Percentiles rank a stretch among this genome's conserved stretches.
Evolutionary conservation across 2,113 vertebrate species (phyloP).

Genomic region (Oryzias celebensis): DNA sequence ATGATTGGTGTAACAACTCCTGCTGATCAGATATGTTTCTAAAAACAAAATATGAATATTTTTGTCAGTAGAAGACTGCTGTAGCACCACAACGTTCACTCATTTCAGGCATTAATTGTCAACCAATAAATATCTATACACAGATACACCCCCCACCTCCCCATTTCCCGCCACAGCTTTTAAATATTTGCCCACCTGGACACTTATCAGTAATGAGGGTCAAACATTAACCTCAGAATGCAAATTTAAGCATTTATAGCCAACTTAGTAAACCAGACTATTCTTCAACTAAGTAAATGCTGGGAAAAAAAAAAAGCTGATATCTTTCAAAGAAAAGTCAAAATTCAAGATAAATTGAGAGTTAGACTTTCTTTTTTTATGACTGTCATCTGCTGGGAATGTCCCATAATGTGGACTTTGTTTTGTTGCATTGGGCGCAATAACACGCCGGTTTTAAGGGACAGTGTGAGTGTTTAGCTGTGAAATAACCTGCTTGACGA

Average conservation of each 20-base stretch:
- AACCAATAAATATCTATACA: constrained; percentile 3
- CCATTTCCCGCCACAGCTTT: constrained; percentile 3
- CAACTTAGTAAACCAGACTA: background rate
- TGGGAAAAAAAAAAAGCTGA: too few species aligned
- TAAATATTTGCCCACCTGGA: constrained; percentile 60
- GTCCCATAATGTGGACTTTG: constrained; percentile 72
- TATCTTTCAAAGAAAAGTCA: too few species aligned
- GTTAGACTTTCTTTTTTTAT: background rate
- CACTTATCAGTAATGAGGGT: constrained; percentile 63
- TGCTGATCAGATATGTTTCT: constrained; percentile 6
- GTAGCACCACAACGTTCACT: constrained; percentile 15
- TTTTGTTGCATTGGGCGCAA: constrained; percentile 45
- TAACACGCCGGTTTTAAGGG: constrained; percentile 32
- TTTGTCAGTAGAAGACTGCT: too few species aligned
- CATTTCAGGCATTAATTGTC: background rate
- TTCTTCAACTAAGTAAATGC: constrained; percentile 1
- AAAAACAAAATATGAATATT: background rate
- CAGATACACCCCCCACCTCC: constrained; percentile 7
- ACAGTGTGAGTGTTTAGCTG: constrained; percentile 31
- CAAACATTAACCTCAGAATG: constrained; percentile 76
- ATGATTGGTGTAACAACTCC: too few species aligned
- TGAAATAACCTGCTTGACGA: constrained; percentile 54
- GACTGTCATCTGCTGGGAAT: constrained; percentile 45
- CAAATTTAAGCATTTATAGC: constrained; percentile 66
- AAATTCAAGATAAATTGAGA: too few species aligned